Percentiles rank a stretch among this genome's conserved stretches.
Evolutionary conservation across 2,888 invertebrate species (phyloP).

Genomic region (Cheilosia variabilis): DNA sequence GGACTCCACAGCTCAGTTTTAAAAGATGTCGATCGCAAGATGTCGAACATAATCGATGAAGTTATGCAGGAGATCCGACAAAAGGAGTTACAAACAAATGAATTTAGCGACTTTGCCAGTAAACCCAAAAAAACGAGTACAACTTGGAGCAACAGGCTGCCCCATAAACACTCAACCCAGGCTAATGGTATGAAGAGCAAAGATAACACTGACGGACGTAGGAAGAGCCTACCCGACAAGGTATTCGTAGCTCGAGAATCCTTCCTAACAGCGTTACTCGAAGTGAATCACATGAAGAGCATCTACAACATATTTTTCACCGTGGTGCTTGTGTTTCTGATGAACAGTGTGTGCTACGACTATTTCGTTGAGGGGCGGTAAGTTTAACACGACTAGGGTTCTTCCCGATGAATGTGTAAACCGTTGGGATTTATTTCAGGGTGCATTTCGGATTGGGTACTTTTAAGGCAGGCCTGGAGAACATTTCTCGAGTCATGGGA

Average conservation of each 20-base stretch:
- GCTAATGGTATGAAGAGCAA: conserved; percentile 60
- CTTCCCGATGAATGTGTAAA: conserved; percentile 18
- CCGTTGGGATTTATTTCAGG: conserved; percentile 80
- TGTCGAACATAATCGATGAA: conserved; percentile 81
- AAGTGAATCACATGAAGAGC: conserved; percentile 91
- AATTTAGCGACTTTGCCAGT: conserved; percentile 80
- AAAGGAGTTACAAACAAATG: conserved; percentile 80
- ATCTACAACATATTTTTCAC: conserved; percentile 94
- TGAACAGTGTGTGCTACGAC: conserved; percentile 88
- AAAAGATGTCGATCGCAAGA: conserved; percentile 80
- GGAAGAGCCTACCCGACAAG: conserved; percentile 85
- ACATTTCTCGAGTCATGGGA: conserved; percentile 85
- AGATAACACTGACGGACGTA: conserved; percentile 70
- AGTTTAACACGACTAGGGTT: conserved; percentile 13
- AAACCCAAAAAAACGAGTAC: conserved; percentile 49
- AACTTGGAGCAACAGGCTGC: conserved; percentile 75
- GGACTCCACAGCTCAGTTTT: conserved; percentile 79
- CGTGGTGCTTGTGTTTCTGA: conserved; percentile 89
- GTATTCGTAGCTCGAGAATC: conserved; percentile 90
- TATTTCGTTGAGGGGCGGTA: conserved; percentile 90
- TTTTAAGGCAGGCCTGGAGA: conserved; percentile 86
- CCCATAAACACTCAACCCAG: conserved; percentile 9
- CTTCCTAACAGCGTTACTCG: conserved; percentile 90
- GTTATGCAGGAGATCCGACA: conserved; percentile 81
- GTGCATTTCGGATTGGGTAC: conserved; percentile 86